phyloP scores from a whole-genome alignment of 2,113 vertebrate species.

The Phalacrocorax brasilianus region DNA sequence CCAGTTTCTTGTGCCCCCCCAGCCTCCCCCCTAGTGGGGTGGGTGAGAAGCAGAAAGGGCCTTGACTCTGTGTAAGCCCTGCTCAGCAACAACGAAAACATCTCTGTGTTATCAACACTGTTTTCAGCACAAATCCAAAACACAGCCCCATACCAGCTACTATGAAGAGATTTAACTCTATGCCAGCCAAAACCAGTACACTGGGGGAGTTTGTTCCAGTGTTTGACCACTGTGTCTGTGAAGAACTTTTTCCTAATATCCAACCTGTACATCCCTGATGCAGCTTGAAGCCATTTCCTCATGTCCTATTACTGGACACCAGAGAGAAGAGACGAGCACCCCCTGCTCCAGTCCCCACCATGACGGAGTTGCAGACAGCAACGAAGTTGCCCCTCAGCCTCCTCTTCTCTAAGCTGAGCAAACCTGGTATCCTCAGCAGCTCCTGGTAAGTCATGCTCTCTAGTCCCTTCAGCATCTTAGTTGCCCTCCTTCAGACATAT shows the following conservation, averaged over 20 bases:
- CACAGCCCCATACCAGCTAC: background rate
- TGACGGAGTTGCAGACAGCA: background rate
- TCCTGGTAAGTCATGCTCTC: background rate
- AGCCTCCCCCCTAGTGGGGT: background rate
- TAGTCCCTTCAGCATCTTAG: background rate
- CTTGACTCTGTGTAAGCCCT: background rate
- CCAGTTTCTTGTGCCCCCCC: background rate
- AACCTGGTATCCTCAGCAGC: background rate
- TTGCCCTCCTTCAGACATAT: background rate
- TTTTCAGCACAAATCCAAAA: background rate
- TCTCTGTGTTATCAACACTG: rapidly evolving
- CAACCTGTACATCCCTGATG: background rate
- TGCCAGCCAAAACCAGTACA: background rate
- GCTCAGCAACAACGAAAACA: background rate
- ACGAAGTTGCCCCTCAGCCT: background rate
- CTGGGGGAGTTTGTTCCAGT: background rate
- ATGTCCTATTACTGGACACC: background rate
- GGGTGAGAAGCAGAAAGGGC: background rate
- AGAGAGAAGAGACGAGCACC: background rate
- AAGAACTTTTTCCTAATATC: background rate
- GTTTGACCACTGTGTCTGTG: background rate
- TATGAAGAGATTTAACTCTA: background rate
- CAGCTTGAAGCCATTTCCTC: background rate
- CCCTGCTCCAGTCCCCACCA: background rate
- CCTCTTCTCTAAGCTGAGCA: background rate